Percentiles rank a stretch among this genome's conserved stretches.
Conservation (phyloP, 2,113 vertebrate genomes). For the Alces alces region DNA sequence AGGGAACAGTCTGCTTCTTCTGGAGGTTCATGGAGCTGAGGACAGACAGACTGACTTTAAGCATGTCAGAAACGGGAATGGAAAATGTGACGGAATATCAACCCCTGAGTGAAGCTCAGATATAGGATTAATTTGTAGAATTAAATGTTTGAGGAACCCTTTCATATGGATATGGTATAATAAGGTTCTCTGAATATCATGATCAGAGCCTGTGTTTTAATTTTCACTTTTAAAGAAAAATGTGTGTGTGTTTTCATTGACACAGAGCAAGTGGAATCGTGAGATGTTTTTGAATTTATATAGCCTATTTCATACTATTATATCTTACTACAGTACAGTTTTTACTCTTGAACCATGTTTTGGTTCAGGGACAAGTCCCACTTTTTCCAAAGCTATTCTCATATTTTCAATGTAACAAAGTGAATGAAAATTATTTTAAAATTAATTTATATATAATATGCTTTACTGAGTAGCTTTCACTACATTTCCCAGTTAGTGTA, state of each 20-base stretch:
- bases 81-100: background rate
- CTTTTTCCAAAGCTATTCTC: background rate
- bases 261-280: background rate
- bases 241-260: background rate
- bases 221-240: conserved; percentile 5
- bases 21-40: background rate
- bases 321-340: background rate
- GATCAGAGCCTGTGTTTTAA: background rate
- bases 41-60: background rate
- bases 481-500: background rate
- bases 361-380: background rate
- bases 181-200: background rate
- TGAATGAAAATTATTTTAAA: background rate
- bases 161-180: background rate
- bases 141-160: background rate
- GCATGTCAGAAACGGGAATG: background rate
- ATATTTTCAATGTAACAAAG: background rate
- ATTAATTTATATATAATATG: background rate
- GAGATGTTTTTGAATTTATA: background rate
- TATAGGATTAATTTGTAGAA: background rate
- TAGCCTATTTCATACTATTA: background rate
- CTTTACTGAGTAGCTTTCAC: conserved; percentile 7
- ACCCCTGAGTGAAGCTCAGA: background rate
- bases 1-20: background rate
- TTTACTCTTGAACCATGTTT: background rate